These are phyloP conservation scores for Campylomormyrus numenius DNA, from an alignment of 2,113 vertebrate species.

Conservation along the genomic window DNA sequence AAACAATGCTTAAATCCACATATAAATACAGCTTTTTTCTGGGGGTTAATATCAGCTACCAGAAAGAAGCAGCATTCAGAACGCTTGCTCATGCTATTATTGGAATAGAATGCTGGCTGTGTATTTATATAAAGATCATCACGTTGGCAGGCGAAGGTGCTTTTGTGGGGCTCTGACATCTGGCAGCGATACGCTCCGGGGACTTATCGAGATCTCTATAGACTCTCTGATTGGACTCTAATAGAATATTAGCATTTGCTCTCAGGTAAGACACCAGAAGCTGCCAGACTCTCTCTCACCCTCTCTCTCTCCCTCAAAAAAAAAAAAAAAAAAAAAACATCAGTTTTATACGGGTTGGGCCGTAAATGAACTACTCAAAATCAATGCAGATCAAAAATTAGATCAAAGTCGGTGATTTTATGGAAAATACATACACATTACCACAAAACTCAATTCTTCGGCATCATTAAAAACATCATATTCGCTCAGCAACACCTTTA, in stretches of 20 bases:
- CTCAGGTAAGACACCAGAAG: conserved; percentile 64
- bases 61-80: conserved; percentile 46
- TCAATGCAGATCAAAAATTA: not conserved
- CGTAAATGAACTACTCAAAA: conserved; percentile 4
- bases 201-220: conserved; percentile 68
- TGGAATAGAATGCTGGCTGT: conserved; percentile 48
- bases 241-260: conserved; percentile 81
- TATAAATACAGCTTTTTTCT: conserved; percentile 10
- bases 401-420: conserved; percentile 2
- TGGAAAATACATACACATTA: not conserved
- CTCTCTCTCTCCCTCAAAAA: conserved; percentile 10
- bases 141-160: conserved; percentile 65
- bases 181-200: conserved; percentile 68
- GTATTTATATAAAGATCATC: conserved; percentile 68
- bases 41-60: conserved; percentile 30
- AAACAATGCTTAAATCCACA: conserved; percentile 34
- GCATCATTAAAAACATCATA: not conserved
- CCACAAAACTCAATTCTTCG: not conserved
- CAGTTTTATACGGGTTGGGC: conserved; percentile 43
- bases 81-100: conserved; percentile 43
- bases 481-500: not conserved
- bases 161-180: conserved; percentile 73
- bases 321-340: conserved; percentile 48
- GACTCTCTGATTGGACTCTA: conserved; percentile 74
- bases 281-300: conserved; percentile 42